Percentiles rank a stretch among this genome's conserved stretches.
These are phyloP conservation scores for Vidua chalybeata DNA, from an alignment of 2,113 vertebrate species.

Conservation along the genomic window DNA sequence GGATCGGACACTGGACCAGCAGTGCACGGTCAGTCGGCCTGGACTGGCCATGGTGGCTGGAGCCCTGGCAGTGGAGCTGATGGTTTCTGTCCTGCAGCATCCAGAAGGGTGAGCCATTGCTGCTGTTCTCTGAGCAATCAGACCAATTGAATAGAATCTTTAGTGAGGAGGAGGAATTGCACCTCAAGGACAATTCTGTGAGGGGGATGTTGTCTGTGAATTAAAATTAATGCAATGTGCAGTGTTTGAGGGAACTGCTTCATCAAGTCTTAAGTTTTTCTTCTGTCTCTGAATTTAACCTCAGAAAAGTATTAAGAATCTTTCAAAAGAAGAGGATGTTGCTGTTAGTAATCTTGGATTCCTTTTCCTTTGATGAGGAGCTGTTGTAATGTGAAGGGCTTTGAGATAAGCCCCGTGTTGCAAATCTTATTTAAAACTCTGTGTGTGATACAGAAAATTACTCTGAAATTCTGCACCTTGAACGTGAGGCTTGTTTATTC, in stretches of 20 bases:
- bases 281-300: neutral
- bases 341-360: neutral
- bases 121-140: neutral
- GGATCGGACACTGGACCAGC: slow-evolving; percentile 95
- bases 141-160: neutral
- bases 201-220: neutral
- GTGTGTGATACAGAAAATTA: neutral
- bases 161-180: neutral
- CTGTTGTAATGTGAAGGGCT: neutral
- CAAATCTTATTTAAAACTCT: neutral
- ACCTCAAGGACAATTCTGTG: neutral
- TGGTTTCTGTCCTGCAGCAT: slow-evolving; percentile 96
- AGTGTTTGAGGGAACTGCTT: neutral
- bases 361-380: neutral
- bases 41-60: slow-evolving; percentile 95
- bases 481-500: neutral
- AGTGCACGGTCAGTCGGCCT: slow-evolving; percentile 95
- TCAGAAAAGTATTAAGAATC: neutral
- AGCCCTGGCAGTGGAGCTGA: slow-evolving; percentile 93
- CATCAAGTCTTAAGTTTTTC: neutral
- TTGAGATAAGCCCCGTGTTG: neutral
- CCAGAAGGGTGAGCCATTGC: slow-evolving; percentile 87
- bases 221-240: neutral
- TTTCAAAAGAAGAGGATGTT: neutral
- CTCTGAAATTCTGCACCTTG: neutral